These are phyloP conservation scores for Phortica okadai DNA, from an alignment of 2,888 invertebrate genomes.

Conservation along the genomic window DNA sequence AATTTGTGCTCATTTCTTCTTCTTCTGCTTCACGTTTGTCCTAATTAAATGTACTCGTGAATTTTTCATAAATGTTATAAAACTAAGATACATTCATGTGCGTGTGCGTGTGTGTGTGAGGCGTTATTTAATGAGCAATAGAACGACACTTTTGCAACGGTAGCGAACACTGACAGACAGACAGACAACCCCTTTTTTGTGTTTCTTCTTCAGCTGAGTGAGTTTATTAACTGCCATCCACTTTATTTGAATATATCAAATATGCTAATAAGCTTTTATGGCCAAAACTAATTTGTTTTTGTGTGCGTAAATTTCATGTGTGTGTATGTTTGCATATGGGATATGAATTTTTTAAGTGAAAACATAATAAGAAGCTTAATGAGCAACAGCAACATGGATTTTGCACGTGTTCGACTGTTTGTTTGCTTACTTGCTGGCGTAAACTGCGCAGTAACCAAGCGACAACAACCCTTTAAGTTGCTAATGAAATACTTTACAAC, in stretches of 20 bases:
- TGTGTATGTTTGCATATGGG: conserved; percentile 43
- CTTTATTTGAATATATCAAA: conserved; percentile 45
- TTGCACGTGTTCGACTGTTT: background rate
- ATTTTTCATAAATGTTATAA: conserved; percentile 25
- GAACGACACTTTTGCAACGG: background rate
- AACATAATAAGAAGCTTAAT: conserved; percentile 70
- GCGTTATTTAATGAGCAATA: background rate
- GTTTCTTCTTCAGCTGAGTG: background rate
- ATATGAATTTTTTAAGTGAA: conserved; percentile 69
- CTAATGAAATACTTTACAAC: conserved; percentile 15
- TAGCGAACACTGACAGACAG: background rate
- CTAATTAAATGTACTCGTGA: conserved; percentile 27
- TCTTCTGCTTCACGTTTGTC: conserved; percentile 12
- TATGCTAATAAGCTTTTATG: conserved; percentile 62
- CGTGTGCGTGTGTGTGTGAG: background rate
- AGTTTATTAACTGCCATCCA: background rate
- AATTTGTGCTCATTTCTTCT: conserved; percentile 6
- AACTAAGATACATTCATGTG: conserved; percentile 2
- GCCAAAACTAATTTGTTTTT: conserved; percentile 36
- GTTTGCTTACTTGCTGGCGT: background rate
- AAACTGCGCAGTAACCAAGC: background rate
- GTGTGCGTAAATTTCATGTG: conserved; percentile 51
- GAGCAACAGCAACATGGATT: conserved; percentile 46
- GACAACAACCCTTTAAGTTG: background rate
- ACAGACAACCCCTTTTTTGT: background rate